These are phyloP conservation scores for Gymnothorax javanicus DNA, from an alignment of 2,797 vertebrate species.

Conservation along the genomic window DNA sequence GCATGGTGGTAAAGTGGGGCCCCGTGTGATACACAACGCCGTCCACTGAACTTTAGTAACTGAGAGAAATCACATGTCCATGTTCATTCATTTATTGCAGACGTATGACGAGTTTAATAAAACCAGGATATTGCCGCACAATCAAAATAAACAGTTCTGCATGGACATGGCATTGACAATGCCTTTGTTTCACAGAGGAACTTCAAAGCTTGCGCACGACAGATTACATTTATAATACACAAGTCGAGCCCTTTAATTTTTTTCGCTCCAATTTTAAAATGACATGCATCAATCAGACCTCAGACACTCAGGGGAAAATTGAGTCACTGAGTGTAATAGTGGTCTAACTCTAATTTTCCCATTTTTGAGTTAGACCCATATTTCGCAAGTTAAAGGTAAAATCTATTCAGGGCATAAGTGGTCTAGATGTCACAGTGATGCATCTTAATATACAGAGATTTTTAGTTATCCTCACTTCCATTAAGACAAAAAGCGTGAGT, in stretches of 20 bases:
- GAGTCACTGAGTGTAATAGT: neutral
- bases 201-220: neutral
- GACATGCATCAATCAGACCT: neutral
- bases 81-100: conserved; percentile 1
- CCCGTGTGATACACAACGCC: neutral
- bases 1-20: neutral
- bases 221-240: neutral
- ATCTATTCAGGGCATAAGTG: too few relatives aligned
- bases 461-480: too few relatives aligned
- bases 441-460: too few relatives aligned
- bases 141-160: neutral
- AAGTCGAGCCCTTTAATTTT: neutral
- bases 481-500: too few relatives aligned
- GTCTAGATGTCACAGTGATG: too few relatives aligned
- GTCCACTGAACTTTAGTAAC: neutral
- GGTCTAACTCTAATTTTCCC: too few relatives aligned
- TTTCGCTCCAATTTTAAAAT: neutral
- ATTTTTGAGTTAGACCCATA: too few relatives aligned
- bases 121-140: neutral
- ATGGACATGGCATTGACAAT: neutral
- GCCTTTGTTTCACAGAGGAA: neutral
- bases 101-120: neutral
- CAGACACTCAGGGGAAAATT: neutral
- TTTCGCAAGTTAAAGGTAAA: too few relatives aligned
- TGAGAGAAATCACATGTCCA: conserved; percentile 4